A percentile compares a stretch with the other conserved stretches of the same genome.
phyloP scores from a whole-genome alignment of 2,113 vertebrate species.

The Cochlearius cochlearius region DNA sequence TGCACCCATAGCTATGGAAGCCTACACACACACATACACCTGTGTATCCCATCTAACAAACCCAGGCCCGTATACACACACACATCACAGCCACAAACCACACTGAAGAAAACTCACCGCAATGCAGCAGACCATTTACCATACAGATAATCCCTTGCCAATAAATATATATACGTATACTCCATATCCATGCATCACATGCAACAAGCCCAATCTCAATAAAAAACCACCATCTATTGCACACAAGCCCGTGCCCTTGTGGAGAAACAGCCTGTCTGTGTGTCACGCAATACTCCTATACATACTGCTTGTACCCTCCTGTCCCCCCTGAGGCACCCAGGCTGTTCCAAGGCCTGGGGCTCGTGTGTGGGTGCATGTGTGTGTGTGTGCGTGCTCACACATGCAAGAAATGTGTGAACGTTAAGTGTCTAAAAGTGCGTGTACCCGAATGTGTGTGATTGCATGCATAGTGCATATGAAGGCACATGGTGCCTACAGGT shows the following conservation, averaged over 20 bases:
- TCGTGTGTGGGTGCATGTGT: accelerated
- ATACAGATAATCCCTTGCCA: background rate
- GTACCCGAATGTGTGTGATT: accelerated
- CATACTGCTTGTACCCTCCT: accelerated
- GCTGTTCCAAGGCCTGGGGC: background rate
- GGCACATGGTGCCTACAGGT: accelerated
- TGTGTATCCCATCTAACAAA: background rate
- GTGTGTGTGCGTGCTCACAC: accelerated
- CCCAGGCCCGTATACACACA: background rate
- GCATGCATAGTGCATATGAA: accelerated
- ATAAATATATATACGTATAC: background rate
- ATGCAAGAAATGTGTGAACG: accelerated
- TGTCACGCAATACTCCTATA: accelerated
- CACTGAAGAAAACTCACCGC: background rate
- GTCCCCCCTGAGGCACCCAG: accelerated
- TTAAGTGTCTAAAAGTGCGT: accelerated
- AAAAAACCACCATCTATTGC: background rate
- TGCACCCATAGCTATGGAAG: background rate
- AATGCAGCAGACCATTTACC: background rate
- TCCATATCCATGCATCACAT: background rate
- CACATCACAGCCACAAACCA: background rate
- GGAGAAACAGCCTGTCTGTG: accelerated
- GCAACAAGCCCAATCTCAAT: background rate
- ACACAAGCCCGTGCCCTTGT: accelerated
- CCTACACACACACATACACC: accelerated